Percentiles rank a stretch among this genome's conserved stretches.
Evolutionary conservation across 30 jellyfish, hydroid and myxozoan species (phyloP).

Genomic region (Nemopilema nomurai): DNA sequence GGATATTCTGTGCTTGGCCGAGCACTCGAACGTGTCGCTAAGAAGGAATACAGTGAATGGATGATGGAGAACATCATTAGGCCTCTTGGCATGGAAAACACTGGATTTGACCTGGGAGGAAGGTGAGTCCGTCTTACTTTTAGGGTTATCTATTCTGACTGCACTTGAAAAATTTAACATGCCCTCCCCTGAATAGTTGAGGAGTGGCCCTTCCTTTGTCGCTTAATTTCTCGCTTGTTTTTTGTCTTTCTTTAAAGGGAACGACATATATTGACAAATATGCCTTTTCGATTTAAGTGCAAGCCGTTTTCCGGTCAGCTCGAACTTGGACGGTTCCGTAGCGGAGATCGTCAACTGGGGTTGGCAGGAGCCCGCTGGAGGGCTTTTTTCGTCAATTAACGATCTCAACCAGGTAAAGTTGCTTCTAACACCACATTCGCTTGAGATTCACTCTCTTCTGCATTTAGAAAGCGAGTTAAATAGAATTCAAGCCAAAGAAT

Average conservation of each 20-base stretch:
- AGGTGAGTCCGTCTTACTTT: slow-evolving; percentile 37
- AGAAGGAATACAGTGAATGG: slow-evolving; percentile 61
- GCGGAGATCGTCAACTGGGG: slow-evolving; percentile 87
- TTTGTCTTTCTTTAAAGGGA: too few relatives aligned
- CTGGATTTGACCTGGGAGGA: slow-evolving; percentile 70
- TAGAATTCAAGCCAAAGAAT: too few relatives aligned
- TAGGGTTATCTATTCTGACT: not conserved
- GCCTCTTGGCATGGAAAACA: slow-evolving; percentile 84
- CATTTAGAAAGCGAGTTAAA: too few relatives aligned
- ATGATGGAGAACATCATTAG: slow-evolving; percentile 44
- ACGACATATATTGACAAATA: too few relatives aligned
- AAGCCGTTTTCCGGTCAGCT: slow-evolving; percentile 70
- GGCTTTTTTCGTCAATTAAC: slow-evolving; percentile 73
- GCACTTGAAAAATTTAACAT: too few relatives aligned
- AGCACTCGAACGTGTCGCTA: slow-evolving; percentile 54
- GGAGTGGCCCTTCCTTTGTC: too few relatives aligned
- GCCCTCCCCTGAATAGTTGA: too few relatives aligned
- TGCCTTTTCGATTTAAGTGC: slow-evolving; percentile 49
- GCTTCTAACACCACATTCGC: too few relatives aligned
- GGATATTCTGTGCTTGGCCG: slow-evolving; percentile 89
- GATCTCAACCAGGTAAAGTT: slow-evolving; percentile 95
- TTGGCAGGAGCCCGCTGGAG: slow-evolving; percentile 91
- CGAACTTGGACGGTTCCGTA: slow-evolving; percentile 52
- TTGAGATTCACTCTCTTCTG: too few relatives aligned
- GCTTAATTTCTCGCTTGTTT: too few relatives aligned